Evolutionary conservation across 2,113 vertebrate genomes (phyloP).

Genomic region (Danionella cerebrum): DNA sequence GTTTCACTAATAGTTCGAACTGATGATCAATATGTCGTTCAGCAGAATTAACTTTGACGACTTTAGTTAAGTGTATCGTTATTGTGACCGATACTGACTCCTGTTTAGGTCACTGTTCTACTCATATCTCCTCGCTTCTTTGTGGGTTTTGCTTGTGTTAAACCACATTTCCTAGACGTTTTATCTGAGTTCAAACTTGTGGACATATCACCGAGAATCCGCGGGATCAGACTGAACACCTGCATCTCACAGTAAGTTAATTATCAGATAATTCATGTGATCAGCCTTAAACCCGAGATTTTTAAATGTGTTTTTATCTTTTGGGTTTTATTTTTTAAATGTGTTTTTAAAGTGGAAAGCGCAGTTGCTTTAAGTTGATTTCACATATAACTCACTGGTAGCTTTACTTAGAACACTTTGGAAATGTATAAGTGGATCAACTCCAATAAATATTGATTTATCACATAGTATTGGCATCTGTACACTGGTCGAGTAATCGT

Average conservation of each 20-base stretch:
- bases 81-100: not conserved
- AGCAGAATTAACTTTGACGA: constrained; percentile 13
- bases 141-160: not conserved
- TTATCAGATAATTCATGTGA: not conserved
- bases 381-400: no score
- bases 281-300: not conserved
- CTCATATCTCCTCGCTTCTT: not conserved
- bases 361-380: no score
- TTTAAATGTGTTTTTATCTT: not conserved
- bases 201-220: not conserved
- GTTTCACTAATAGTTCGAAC: constrained; percentile 14
- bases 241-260: not conserved
- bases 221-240: not conserved
- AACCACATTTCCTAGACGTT: not conserved
- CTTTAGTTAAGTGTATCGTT: not conserved
- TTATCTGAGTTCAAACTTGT: not conserved
- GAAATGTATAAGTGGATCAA: no score
- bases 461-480: no score
- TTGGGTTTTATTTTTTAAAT: no score
- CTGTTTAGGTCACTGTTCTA: not conserved
- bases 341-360: no score
- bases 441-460: no score
- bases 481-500: no score
- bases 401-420: no score
- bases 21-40: not conserved